Conservation (phyloP, 2,888 invertebrate genomes). For the Idaea dimidiata region DNA sequence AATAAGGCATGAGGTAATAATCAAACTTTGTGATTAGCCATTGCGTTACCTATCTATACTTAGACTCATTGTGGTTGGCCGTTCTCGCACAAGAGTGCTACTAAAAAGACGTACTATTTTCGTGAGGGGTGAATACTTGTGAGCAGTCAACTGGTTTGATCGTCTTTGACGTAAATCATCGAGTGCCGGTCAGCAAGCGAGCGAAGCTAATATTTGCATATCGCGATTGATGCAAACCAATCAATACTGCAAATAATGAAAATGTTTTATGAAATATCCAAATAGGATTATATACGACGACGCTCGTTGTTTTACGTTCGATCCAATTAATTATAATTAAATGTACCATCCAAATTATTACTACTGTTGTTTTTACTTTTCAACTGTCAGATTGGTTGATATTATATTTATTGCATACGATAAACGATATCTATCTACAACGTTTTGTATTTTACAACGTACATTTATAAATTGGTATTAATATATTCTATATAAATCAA, state of each 20-base stretch:
- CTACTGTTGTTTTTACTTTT: background rate
- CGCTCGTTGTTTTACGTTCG: slow-evolving; percentile 41
- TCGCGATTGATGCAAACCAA: slow-evolving; percentile 77
- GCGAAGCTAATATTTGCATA: slow-evolving; percentile 77
- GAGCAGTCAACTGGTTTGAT: too few species aligned
- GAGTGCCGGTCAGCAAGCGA: slow-evolving; percentile 60
- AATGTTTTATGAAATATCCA: slow-evolving; percentile 68
- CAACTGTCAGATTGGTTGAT: background rate
- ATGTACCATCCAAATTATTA: slow-evolving; percentile 18
- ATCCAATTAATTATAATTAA: slow-evolving; percentile 32
- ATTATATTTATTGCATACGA: background rate
- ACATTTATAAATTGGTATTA: too few species aligned
- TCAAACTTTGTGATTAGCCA: too few species aligned
- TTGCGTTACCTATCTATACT: too few species aligned
- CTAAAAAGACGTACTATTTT: too few species aligned
- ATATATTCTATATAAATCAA: too few species aligned
- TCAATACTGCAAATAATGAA: slow-evolving; percentile 79
- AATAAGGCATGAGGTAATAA: too few species aligned
- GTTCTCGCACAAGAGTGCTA: too few species aligned
- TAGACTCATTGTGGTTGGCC: too few species aligned
- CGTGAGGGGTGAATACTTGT: too few species aligned
- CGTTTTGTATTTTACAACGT: background rate
- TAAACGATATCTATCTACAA: background rate
- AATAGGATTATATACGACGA: slow-evolving; percentile 51
- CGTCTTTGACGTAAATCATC: too few species aligned